Evolutionary conservation across 37 sponge, comb jelly and placozoan species (phyloP), one percentile per base, ranked within the genome.

Genomic region (Lycopodina hypogea): DNA sequence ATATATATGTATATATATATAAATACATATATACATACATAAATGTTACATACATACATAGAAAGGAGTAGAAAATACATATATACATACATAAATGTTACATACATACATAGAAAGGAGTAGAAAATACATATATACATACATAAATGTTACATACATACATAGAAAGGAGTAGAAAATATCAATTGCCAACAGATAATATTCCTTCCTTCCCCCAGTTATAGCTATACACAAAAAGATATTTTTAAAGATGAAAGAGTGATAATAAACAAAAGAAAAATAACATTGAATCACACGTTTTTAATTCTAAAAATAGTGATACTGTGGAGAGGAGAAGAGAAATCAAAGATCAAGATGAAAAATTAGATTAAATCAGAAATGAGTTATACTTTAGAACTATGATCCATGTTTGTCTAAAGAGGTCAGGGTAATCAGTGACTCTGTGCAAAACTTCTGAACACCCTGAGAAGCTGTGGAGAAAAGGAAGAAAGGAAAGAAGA

Each of bases 391-490:
- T 23, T 12, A 17, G 12, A 28, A 17, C 28, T 59, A 26, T 59
- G 3, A 59, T 59, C 60, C 18, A 59, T 59, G 3, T 53, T 53
- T 53, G 17, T 53, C 55, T 19, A 19, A 12, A 53, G 17, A 53
- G 55, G 17, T 53, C 17, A 53, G 17, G 17, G 18, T 23, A 59
- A 6, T 17, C 28, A 59, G 60, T 59, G 60, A 26, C 33, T 42
- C 71, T 39, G 71, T 42, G 39, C 71, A 39, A 42, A 72, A 50
- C 30, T 48, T 42, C 14, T 59, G 60, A 59, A 59, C 18, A 59
- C 60, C 12, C 60, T 59, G 28, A 59, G 60, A 23, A 59, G 60
- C 60, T 59, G 28, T 59, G n/a, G n/a, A 59, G 4, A 18, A 26
- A 26, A 59, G 60, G 4, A 23, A 59, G 17, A 53, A 69, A 35